Evolutionary conservation across 2,888 invertebrate species (phyloP).

Genomic region (Calliscelio sp.): DNA sequence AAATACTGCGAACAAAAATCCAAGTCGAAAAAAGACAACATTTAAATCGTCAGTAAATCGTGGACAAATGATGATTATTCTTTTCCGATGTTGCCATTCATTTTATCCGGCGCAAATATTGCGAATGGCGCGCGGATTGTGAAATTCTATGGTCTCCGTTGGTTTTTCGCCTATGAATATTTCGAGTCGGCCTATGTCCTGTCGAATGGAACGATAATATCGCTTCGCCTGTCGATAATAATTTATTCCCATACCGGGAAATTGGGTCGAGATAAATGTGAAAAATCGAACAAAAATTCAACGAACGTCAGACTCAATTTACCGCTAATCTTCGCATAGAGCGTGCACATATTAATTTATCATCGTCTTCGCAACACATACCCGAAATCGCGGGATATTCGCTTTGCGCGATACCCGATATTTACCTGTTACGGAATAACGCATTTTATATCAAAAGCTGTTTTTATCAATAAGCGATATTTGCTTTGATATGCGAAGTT

Average conservation of each 20-base stretch:
- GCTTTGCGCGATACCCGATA: not conserved
- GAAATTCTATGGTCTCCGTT: slow-evolving; percentile 17
- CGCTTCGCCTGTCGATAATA: slow-evolving; percentile 52
- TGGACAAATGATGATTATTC: not conserved
- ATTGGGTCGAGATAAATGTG: slow-evolving; percentile 58
- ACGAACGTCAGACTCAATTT: slow-evolving; percentile 54
- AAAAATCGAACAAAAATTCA: slow-evolving; percentile 58
- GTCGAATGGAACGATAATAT: slow-evolving; percentile 46
- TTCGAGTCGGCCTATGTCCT: slow-evolving; percentile 3
- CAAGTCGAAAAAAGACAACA: not conserved
- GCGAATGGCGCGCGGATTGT: not conserved
- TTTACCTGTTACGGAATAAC: not conserved
- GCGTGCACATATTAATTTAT: slow-evolving; percentile 48
- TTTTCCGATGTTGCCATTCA: not conserved
- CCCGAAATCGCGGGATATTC: slow-evolving; percentile 1
- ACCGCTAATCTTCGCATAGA: slow-evolving; percentile 43
- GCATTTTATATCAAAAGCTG: not conserved
- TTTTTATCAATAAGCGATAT: not conserved
- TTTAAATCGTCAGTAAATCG: not conserved
- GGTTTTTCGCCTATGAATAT: slow-evolving; percentile 37
- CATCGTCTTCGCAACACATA: slow-evolving; percentile 39
- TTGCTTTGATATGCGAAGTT: not conserved
- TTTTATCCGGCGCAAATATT: not conserved
- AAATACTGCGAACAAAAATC: no score
- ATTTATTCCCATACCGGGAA: slow-evolving; percentile 52